Evolutionary conservation across 2,113 vertebrate species (phyloP), one percentile per base, ranked within the genome.

Genomic region (Riparia riparia): DNA sequence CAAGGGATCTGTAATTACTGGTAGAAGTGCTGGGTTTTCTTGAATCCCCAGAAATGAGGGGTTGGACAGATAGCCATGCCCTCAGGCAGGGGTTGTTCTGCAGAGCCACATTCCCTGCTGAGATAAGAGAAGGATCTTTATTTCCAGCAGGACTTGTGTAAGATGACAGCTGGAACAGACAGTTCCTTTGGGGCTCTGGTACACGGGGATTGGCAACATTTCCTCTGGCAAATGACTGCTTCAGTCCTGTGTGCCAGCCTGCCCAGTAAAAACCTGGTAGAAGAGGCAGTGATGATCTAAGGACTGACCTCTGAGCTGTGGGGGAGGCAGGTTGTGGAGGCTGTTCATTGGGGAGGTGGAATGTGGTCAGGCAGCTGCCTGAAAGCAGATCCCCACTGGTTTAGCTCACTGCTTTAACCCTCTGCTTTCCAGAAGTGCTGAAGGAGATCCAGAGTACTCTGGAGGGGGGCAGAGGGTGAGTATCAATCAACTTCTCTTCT

Each of bases 401-500:
- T 77, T 92, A 58, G 66, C 78, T 96, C 84, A 95, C 65, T 94
- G 44, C 42, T 84, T 87, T 78, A 97, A 96, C 58, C 25, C 41
- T 95, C 31, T 96, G 60, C 87, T 86, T 95, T 96, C 77, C 97
- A 99, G 99, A 98, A 92, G 99, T 99, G 74, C 98, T 99, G 82
- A 99, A 99, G 96, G 99, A 99, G 97, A 99, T 99, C 96, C 99
- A 99, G 98, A 99, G 98, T 95, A 99, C 99, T 15, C 97, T 99
- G 95, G 99, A 99, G 97, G 98, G 98, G 51, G 98, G 98, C 61
- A 98, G 98, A 86, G 98, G 91, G 99, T 99, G 96, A 99, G 99
- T 98, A 65, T 51, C 54, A 25, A 26, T 24, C 60, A 41, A 22
- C 19, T 61, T 17, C 56, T 64, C 29, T 50, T 83, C 80, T 51